phyloP scores from a whole-genome alignment of 2,797 vertebrate genomes.

The Echeneis naucrates region DNA sequence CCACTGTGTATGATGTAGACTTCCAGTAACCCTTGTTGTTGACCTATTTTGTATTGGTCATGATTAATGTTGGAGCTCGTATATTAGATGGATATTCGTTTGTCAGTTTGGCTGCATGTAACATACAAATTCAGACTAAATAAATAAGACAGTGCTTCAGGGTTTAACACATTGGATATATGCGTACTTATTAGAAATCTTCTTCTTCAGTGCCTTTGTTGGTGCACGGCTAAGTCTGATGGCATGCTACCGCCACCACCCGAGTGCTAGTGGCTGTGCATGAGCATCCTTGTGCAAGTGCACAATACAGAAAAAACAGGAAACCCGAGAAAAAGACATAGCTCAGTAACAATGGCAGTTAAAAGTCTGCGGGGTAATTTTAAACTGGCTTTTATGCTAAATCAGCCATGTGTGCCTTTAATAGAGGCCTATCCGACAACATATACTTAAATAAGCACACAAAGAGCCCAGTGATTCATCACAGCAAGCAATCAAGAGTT shows the following conservation, averaged over 20 bases:
- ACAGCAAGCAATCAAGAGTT: background rate
- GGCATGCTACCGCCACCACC: background rate
- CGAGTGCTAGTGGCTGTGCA: background rate
- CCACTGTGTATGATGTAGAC: too few relatives aligned
- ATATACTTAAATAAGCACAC: background rate
- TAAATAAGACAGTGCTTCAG: too few relatives aligned
- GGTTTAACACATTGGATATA: background rate
- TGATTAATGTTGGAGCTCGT: too few relatives aligned
- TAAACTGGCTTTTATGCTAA: background rate
- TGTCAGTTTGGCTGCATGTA: too few relatives aligned
- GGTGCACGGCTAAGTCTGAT: background rate
- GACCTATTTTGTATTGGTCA: too few relatives aligned
- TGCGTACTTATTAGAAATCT: background rate
- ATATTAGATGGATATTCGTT: too few relatives aligned
- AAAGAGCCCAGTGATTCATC: background rate
- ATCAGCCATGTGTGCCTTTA: background rate
- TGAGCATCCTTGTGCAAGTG: background rate
- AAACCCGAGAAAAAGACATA: background rate
- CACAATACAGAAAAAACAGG: background rate
- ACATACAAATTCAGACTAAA: too few relatives aligned
- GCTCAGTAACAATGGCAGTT: background rate
- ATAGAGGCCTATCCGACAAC: background rate
- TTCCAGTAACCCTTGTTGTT: too few relatives aligned
- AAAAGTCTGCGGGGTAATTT: background rate
- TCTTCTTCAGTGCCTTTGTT: constrained; percentile 13